These are phyloP conservation scores for Halocynthia aurantium DNA, from an alignment of 23 tunicate genomes.

Conservation along the genomic window DNA sequence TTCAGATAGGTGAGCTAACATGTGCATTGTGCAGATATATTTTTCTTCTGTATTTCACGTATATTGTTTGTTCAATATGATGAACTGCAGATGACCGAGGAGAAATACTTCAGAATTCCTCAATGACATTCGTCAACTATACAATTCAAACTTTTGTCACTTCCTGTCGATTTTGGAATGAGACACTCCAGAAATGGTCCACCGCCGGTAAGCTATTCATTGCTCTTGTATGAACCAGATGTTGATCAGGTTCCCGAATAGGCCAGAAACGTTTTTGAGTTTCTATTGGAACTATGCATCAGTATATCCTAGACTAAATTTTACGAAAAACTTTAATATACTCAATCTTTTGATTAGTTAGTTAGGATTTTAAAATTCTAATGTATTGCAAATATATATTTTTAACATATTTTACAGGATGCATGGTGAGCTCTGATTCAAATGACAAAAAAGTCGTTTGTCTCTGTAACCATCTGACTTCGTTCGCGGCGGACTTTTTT, in stretches of 20 bases:
- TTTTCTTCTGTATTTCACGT: background rate
- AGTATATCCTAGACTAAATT: background rate
- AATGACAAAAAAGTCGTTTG: slow-evolving; percentile 36
- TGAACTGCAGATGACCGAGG: slow-evolving; percentile 53
- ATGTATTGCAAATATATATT: background rate
- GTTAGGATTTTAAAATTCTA: background rate
- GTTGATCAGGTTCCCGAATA: background rate
- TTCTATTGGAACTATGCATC: background rate
- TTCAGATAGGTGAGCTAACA: slow-evolving; percentile 44
- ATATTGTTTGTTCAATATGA: background rate
- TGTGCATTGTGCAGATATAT: background rate
- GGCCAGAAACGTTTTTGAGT: background rate
- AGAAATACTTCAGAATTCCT: slow-evolving; percentile 17
- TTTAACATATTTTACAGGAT: slow-evolving; percentile 31
- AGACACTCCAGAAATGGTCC: slow-evolving; percentile 51
- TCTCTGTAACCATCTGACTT: slow-evolving; percentile 71
- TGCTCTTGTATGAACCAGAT: background rate
- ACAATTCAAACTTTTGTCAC: slow-evolving; percentile 47
- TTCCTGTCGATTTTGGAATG: slow-evolving; percentile 74
- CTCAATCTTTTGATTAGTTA: background rate
- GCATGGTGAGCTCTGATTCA: slow-evolving; percentile 51
- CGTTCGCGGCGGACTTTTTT: slow-evolving; percentile 67
- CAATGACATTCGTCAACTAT: slow-evolving; percentile 38
- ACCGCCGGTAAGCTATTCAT: slow-evolving; percentile 31
- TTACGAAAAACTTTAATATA: background rate